phyloP scores from a whole-genome alignment of 23 tunicate genomes.

The Ciona savignyi region DNA sequence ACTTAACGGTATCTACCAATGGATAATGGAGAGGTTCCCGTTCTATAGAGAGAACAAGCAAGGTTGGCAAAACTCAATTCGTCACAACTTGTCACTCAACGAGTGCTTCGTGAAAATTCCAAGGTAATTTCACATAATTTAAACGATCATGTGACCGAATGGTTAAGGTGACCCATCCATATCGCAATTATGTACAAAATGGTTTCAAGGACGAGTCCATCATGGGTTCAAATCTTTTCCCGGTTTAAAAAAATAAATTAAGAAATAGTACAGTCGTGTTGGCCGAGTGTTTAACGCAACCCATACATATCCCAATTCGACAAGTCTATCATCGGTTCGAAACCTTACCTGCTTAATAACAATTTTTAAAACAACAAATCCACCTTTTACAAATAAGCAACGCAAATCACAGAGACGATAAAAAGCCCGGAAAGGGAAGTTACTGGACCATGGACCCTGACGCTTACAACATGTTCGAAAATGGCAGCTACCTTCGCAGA shows the following conservation, averaged over 20 bases:
- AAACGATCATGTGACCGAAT: too few species aligned
- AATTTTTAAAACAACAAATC: too few species aligned
- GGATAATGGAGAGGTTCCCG: slow-evolving; percentile 93
- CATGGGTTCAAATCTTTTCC: too few species aligned
- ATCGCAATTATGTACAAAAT: not conserved
- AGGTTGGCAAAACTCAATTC: slow-evolving; percentile 94
- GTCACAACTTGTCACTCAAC: slow-evolving; percentile 87
- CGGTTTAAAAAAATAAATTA: too few species aligned
- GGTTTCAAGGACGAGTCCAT: too few species aligned
- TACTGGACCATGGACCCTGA: slow-evolving; percentile 97
- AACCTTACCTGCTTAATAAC: too few species aligned
- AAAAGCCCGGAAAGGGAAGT: slow-evolving; percentile 95
- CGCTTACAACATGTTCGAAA: slow-evolving; percentile 97
- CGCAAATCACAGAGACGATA: slow-evolving; percentile 54
- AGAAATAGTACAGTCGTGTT: too few species aligned
- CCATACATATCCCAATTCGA: too few species aligned
- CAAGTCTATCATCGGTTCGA: too few species aligned
- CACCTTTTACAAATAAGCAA: too few species aligned
- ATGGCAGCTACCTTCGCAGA: slow-evolving; percentile 89
- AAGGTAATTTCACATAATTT: slow-evolving; percentile 41
- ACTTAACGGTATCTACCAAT: slow-evolving; percentile 85
- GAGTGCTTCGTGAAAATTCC: slow-evolving; percentile 95
- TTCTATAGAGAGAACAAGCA: slow-evolving; percentile 95
- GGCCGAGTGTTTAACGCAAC: too few species aligned
- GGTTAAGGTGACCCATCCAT: too few species aligned